Evolutionary conservation across 2,888 invertebrate genomes (phyloP), one percentile per base, ranked within the genome.

Genomic region (Willowsia nigromaculata): DNA sequence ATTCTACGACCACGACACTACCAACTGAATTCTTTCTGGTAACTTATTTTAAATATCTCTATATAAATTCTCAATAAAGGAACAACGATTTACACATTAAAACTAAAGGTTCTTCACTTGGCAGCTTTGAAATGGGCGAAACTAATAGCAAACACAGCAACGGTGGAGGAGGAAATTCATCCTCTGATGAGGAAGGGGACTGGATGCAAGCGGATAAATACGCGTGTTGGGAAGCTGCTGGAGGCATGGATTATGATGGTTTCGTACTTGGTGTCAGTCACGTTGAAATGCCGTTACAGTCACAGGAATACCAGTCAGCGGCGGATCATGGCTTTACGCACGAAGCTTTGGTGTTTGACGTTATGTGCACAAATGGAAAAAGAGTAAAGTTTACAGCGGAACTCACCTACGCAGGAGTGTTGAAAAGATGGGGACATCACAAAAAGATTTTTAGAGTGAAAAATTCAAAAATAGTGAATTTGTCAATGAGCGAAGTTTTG

Each of bases 191-290:
- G 0, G 86, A 86, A 13, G 86, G 78, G 4, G 87, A 88, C 47
- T 90, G 90, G 90, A 90, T 90, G 90, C 90, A 90, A 71, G 90
- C 90, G 5, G 90, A 90, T 59, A 90, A 87, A 33, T 85, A 85
- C 30, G 76, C 85, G 6, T 68, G 86, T 50, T 90, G 90, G 90
- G 53, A 76, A 59, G 76, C 74, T 56, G 86, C 85, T 25, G 86
- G 83, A 40, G 50, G 71, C 27, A 86, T 90, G 87, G 90, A 90
- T 27, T 90, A 84, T 30, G 59, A 87, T 18, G 90, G 78, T 11
- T 84, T 47, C 68, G 90, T 87, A 18, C 56, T 87, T 27, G 84
- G 84, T 27, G 87, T 90, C 18, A 76, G 87, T 47, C 90, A 88
- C 74, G 87, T 90, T 15, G 87, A 90, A 80, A 90, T 90, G 90